phyloP scores from a whole-genome alignment of 2,797 vertebrate genomes.

The Myotis myotis region DNA sequence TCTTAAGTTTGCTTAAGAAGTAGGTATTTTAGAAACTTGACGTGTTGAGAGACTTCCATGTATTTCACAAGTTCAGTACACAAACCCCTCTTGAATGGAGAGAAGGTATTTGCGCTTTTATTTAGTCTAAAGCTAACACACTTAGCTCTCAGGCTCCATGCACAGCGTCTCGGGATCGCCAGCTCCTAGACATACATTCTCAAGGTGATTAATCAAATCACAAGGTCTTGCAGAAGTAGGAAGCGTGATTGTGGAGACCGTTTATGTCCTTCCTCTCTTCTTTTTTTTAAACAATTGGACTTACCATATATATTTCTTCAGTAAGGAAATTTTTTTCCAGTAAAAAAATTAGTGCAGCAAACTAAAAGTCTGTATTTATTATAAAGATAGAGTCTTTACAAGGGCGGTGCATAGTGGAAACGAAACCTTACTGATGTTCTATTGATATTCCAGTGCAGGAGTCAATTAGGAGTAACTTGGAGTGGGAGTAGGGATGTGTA shows the following conservation, averaged over 20 bases:
- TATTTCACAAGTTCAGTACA: slow-evolving; percentile 5
- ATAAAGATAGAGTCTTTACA: neutral
- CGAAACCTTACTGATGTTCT: neutral
- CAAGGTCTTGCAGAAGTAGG: neutral
- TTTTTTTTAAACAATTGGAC: neutral
- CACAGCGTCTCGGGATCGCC: neutral
- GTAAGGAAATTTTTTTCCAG: neutral
- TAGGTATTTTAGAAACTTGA: slow-evolving; percentile 18
- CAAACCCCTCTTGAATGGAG: neutral
- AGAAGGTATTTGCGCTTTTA: neutral
- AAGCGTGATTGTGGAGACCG: neutral
- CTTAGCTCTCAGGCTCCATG: neutral
- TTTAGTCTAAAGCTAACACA: neutral
- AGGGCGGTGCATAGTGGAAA: neutral
- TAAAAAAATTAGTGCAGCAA: neutral
- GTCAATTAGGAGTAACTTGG: neutral
- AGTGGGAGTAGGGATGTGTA: neutral
- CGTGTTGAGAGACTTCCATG: neutral
- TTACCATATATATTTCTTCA: neutral
- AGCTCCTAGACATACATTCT: neutral
- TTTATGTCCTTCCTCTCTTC: neutral
- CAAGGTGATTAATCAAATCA: neutral
- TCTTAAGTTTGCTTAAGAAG: neutral
- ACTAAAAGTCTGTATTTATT: neutral
- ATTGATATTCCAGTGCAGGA: neutral